Percentiles rank a stretch among this genome's conserved stretches.
These are phyloP conservation scores for Erpobdella octoculata DNA, from an alignment of 2,888 invertebrate genomes.

Conservation along the genomic window DNA sequence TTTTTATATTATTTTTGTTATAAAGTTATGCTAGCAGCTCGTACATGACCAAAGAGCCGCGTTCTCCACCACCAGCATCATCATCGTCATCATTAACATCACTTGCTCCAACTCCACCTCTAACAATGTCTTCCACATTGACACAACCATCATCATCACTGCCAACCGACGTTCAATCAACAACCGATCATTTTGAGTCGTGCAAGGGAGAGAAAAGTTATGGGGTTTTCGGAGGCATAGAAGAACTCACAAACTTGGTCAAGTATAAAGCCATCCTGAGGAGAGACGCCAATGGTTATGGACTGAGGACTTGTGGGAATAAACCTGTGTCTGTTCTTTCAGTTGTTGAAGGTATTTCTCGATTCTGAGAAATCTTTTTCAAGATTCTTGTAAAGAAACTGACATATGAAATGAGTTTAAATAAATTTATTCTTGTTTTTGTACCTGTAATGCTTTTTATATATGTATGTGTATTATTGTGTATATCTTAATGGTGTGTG, in stretches of 20 bases:
- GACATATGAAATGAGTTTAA: no score
- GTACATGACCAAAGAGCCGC: not conserved
- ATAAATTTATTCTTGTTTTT: no score
- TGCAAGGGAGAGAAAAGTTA: not conserved
- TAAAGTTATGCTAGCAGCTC: not conserved
- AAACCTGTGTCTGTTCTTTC: slow-evolving; percentile 7
- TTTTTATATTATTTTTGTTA: not conserved
- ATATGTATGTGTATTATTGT: no score
- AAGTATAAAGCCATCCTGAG: slow-evolving; percentile 4
- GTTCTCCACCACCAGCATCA: not conserved
- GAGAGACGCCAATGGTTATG: slow-evolving; percentile 3
- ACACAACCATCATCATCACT: not conserved
- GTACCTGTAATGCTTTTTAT: no score
- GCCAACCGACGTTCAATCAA: not conserved
- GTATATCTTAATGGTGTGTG: no score
- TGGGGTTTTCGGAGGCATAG: not conserved
- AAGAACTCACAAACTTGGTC: not conserved
- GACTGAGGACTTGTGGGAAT: slow-evolving; percentile 11
- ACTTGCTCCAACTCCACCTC: not conserved
- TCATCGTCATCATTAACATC: not conserved
- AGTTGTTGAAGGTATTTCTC: slow-evolving; percentile 10
- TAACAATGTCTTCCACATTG: not conserved
- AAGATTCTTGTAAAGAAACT: no score
- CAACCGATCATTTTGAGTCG: not conserved
- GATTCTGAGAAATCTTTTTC: no score